Evolutionary conservation across 2,113 vertebrate genomes (phyloP).

Genomic region (Rhinolophus sinicus): DNA sequence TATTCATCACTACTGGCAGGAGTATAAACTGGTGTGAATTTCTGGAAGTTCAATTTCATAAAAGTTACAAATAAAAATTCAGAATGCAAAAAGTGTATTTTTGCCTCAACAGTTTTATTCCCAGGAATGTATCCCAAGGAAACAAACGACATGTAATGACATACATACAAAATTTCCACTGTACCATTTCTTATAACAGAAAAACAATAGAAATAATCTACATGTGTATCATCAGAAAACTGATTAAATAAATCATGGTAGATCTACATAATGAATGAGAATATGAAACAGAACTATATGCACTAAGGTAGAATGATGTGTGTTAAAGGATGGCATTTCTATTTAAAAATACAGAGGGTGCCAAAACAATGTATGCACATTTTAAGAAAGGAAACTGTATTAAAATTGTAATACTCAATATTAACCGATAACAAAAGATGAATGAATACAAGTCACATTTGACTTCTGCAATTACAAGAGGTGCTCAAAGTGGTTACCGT

Average conservation of each 20-base stretch:
- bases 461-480: no score
- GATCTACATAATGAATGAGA: not conserved
- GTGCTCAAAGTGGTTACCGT: no score
- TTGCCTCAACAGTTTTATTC: slow-evolving; percentile 16
- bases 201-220: not conserved
- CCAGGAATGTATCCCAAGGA: not conserved
- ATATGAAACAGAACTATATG: not conserved
- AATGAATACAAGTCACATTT: no score
- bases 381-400: no score
- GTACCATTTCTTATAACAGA: not conserved
- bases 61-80: not conserved
- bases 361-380: no score
- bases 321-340: not conserved
- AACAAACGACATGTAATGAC: not conserved
- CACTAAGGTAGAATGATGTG: not conserved
- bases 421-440: no score
- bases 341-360: not conserved
- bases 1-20: not conserved
- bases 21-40: not conserved
- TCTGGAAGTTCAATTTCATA: slow-evolving; percentile 25
- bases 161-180: not conserved
- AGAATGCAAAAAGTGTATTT: not conserved
- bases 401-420: no score
- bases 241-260: not conserved
- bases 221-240: not conserved